These are phyloP conservation scores for Metridium senile DNA, from an alignment of 92 coral and sea anemone species.

Conservation along the genomic window DNA sequence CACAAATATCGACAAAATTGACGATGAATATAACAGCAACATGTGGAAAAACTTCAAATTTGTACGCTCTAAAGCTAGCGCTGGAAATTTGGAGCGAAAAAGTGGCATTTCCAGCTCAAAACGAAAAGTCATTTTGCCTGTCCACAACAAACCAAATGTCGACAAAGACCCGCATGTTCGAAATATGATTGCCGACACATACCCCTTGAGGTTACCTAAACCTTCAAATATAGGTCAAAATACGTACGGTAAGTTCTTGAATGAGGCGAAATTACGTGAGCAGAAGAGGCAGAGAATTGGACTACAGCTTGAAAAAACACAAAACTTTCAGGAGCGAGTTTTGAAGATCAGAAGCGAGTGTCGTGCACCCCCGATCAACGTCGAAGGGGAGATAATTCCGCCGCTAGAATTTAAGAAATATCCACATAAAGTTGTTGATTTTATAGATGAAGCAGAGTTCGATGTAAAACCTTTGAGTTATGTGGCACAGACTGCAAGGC, in stretches of 20 bases:
- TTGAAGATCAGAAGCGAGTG: conserved; percentile 74
- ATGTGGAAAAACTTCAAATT: conserved; percentile 92
- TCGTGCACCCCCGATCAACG: conserved; percentile 75
- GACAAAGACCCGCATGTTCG: conserved; percentile 29
- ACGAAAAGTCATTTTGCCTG: not conserved
- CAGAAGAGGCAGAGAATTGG: conserved; percentile 54
- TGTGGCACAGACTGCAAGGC: conserved; percentile 32
- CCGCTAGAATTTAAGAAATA: conserved; percentile 58
- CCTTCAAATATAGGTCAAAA: conserved; percentile 73
- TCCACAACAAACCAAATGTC: not conserved
- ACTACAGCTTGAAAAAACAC: conserved; percentile 45
- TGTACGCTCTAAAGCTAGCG: conserved; percentile 70
- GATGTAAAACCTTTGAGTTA: conserved; percentile 24
- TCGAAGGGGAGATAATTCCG: conserved; percentile 77
- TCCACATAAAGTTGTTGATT: conserved; percentile 32
- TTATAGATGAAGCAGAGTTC: conserved; percentile 18
- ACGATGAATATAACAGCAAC: conserved; percentile 78
- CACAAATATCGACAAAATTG: conserved; percentile 54
- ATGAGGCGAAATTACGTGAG: conserved; percentile 54
- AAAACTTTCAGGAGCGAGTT: conserved; percentile 34
- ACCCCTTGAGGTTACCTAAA: conserved; percentile 70
- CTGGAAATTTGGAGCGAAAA: conserved; percentile 23
- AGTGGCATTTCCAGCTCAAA: conserved; percentile 4
- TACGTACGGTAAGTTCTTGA: conserved; percentile 65
- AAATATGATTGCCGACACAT: conserved; percentile 62